These are phyloP conservation scores for Meles meles DNA, from an alignment of 2,113 vertebrate genomes.

Conservation along the genomic window DNA sequence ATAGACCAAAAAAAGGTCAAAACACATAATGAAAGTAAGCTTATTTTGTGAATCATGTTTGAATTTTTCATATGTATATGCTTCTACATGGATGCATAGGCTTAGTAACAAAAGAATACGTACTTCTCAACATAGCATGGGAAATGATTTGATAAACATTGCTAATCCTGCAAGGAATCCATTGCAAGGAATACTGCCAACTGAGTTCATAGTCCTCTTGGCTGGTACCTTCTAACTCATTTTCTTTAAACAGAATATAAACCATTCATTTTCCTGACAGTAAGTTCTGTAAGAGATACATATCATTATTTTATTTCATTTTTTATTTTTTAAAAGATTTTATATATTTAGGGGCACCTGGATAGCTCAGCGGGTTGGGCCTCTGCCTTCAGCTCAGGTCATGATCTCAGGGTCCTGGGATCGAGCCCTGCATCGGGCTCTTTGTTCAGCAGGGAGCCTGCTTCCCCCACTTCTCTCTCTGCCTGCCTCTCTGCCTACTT, in stretches of 20 bases:
- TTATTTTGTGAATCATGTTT: neutral
- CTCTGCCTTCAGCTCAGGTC: too few species aligned
- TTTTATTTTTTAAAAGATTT: neutral
- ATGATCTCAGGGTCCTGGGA: too few species aligned
- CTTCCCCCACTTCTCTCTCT: too few species aligned
- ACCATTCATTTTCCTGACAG: neutral
- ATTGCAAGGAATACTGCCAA: neutral
- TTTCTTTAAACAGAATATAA: neutral
- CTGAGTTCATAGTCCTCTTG: neutral
- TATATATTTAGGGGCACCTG: too few species aligned
- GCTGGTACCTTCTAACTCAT: neutral
- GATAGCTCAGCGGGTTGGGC: too few species aligned
- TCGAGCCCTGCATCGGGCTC: too few species aligned
- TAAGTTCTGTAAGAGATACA: neutral
- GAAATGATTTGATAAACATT: neutral
- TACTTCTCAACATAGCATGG: neutral
- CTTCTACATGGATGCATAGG: neutral
- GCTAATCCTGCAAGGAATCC: neutral
- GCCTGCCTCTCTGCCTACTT: too few species aligned
- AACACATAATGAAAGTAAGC: neutral
- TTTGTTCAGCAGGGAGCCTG: too few species aligned
- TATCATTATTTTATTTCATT: neutral
- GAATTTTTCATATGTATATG: neutral
- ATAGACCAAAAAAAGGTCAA: neutral
- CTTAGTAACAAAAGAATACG: neutral